phyloP scores from a whole-genome alignment of 1,140 invertebrate species.

The Sinella curviseta region DNA sequence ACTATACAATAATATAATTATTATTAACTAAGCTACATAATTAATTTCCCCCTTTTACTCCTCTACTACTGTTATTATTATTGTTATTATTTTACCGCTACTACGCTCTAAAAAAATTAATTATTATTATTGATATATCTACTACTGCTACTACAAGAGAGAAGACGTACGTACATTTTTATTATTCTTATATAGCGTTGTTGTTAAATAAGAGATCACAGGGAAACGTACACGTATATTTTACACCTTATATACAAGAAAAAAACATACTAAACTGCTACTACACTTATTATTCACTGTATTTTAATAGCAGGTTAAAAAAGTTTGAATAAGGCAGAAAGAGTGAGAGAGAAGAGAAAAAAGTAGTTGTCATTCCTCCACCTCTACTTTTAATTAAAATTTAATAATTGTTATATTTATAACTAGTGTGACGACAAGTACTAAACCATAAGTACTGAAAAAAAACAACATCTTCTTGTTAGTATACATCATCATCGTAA shows the following conservation, averaged over 20 bases:
- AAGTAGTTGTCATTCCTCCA: conserved; percentile 22
- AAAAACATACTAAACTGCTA: no score
- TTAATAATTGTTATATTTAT: background rate
- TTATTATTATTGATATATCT: no score
- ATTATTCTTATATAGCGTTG: no score
- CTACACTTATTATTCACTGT: no score
- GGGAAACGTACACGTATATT: no score
- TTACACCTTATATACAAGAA: no score
- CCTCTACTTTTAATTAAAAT: background rate
- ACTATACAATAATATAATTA: background rate
- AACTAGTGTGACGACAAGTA: conserved; percentile 19
- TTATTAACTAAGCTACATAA: background rate
- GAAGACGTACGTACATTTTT: no score
- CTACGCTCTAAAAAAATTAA: background rate
- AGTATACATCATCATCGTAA: background rate
- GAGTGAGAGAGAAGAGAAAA: no score
- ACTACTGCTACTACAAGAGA: no score
- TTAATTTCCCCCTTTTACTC: conserved; percentile 9
- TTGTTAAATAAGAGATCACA: no score
- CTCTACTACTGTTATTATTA: background rate
- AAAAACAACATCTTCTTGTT: background rate
- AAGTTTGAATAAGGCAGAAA: no score
- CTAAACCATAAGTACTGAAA: conserved; percentile 13
- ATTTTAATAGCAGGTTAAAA: no score
- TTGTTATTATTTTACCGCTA: conserved; percentile 1